A percentile compares a stretch with the other conserved stretches of the same genome.
Conservation (phyloP, 2,797 vertebrate genomes). For the Oryzias sinensis region DNA sequence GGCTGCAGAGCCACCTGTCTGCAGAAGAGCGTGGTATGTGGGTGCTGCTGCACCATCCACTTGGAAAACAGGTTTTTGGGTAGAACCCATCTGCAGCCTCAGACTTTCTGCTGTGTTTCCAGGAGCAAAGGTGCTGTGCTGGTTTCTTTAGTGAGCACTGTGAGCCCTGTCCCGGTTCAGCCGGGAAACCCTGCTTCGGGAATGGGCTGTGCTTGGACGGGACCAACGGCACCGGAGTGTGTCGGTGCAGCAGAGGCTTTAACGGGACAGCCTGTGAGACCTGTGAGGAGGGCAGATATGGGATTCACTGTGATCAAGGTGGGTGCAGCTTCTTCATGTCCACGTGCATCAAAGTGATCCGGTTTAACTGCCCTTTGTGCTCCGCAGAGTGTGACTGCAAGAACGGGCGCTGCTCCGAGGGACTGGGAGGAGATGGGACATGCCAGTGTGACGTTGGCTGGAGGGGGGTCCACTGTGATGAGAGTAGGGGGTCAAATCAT, state of each 20-base stretch:
- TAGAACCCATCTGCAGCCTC: too few relatives aligned
- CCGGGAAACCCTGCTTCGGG: conserved; percentile 77
- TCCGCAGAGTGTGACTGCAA: conserved; percentile 82
- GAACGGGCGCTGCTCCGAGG: conserved; percentile 84
- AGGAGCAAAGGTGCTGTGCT: conserved; percentile 82
- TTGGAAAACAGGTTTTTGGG: background rate
- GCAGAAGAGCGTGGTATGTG: conserved; percentile 66
- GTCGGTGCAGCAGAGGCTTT: conserved; percentile 80
- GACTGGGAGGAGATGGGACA: conserved; percentile 81
- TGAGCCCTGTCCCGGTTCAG: conserved; percentile 83
- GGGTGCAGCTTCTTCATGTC: too few relatives aligned
- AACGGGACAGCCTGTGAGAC: conserved; percentile 86
- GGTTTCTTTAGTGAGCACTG: conserved; percentile 89
- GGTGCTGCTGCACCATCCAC: background rate
- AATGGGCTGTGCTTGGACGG: conserved; percentile 87
- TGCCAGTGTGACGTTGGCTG: conserved; percentile 88
- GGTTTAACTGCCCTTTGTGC: too few relatives aligned
- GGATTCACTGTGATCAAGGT: conserved; percentile 82
- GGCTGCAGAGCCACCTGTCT: conserved; percentile 82
- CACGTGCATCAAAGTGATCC: too few relatives aligned
- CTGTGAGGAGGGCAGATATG: conserved; percentile 80
- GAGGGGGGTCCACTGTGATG: conserved; percentile 82
- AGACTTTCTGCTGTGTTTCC: conserved; percentile 23
- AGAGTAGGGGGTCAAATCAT: conserved; percentile 23
- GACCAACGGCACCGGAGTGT: conserved; percentile 80